phyloP scores from a whole-genome alignment of 1,140 invertebrate genomes.

The Pachypeltis micranthus region DNA sequence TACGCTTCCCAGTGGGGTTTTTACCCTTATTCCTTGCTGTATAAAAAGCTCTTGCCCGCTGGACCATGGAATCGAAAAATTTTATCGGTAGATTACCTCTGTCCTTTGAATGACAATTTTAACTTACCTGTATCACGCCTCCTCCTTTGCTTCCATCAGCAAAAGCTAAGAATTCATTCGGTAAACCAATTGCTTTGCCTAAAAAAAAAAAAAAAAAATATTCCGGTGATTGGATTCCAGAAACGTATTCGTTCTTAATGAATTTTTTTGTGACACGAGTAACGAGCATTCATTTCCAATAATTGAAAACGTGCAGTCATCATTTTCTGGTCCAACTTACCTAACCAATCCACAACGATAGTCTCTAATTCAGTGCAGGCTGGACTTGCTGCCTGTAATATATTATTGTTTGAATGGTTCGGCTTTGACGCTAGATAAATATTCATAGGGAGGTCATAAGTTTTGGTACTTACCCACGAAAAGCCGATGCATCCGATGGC shows the following conservation, averaged over 20 bases:
- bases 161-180: conserved; percentile 72
- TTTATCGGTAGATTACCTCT: background rate
- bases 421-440: background rate
- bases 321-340: no score
- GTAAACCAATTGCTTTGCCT: conserved; percentile 83
- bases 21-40: background rate
- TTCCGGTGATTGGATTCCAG: no score
- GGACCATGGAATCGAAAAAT: conserved; percentile 8
- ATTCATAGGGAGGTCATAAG: conserved; percentile 19
- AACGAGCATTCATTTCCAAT: no score
- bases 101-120: background rate
- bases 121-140: conserved; percentile 75
- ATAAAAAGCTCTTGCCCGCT: background rate
- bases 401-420: conserved; percentile 2
- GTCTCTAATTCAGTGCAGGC: conserved; percentile 96
- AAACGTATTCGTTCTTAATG: no score
- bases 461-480: conserved; percentile 91
- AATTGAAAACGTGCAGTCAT: no score
- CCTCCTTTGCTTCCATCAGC: conserved; percentile 74
- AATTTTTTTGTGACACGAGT: no score
- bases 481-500: conserved; percentile 96
- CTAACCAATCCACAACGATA: conserved; percentile 94
- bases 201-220: conserved; percentile 29
- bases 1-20: background rate
- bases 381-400: conserved; percentile 79